Conservation (phyloP, 2,888 invertebrate genomes). For the Stratiomys singularior region DNA sequence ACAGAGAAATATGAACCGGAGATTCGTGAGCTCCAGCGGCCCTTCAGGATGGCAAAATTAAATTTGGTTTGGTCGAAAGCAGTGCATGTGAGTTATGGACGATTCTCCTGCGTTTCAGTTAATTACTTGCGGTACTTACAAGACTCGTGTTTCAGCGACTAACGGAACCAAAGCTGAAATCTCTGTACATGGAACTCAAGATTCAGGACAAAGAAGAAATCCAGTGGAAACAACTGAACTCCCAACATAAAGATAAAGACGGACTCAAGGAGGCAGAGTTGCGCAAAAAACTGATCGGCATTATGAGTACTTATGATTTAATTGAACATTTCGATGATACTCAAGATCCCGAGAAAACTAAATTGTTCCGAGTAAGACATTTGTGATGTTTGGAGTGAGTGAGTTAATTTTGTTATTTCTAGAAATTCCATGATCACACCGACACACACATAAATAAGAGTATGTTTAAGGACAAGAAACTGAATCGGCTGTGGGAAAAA, state of each 20-base stretch:
- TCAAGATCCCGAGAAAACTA: slow-evolving; percentile 67
- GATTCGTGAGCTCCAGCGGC: slow-evolving; percentile 80
- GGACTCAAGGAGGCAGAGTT: slow-evolving; percentile 85
- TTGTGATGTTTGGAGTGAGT: not conserved
- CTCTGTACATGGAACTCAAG: slow-evolving; percentile 87
- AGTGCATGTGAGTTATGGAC: slow-evolving; percentile 74
- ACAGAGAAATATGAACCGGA: slow-evolving; percentile 66
- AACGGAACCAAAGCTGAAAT: slow-evolving; percentile 84
- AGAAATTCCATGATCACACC: slow-evolving; percentile 61
- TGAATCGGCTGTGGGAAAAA: slow-evolving; percentile 90
- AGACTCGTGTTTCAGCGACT: slow-evolving; percentile 69
- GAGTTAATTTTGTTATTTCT: slow-evolving; percentile 49
- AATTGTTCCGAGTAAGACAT: slow-evolving; percentile 58
- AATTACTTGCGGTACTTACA: not conserved
- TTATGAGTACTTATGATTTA: slow-evolving; percentile 84
- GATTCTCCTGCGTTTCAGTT: not conserved
- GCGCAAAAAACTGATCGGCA: slow-evolving; percentile 80
- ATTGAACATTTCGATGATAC: slow-evolving; percentile 82
- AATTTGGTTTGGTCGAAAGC: slow-evolving; percentile 93
- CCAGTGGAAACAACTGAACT: slow-evolving; percentile 80
- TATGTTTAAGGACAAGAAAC: slow-evolving; percentile 88
- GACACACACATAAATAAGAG: slow-evolving; percentile 78
- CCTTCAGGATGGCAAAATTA: slow-evolving; percentile 90
- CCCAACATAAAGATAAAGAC: slow-evolving; percentile 87
- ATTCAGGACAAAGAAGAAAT: slow-evolving; percentile 94